phyloP scores from a whole-genome alignment of 2,113 vertebrate species.

The Eupsittula cactorum region DNA sequence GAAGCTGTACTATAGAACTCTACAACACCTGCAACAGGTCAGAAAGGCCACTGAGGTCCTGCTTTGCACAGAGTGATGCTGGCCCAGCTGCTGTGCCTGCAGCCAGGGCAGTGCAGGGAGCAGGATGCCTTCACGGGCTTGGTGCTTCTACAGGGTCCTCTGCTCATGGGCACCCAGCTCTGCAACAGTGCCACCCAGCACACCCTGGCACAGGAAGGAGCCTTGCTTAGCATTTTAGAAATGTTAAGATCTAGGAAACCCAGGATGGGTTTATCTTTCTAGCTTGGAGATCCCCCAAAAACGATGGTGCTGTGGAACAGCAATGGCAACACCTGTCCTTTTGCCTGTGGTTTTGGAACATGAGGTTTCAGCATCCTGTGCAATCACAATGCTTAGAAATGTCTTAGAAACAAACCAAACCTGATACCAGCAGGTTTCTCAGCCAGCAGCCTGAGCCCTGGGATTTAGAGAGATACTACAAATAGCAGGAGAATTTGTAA shows the following conservation, averaged over 20 bases:
- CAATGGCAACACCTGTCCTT: not conserved
- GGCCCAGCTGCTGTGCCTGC: not conserved
- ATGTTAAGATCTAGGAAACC: not conserved
- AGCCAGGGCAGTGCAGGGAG: not conserved
- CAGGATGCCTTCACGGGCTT: not conserved
- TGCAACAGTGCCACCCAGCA: not conserved
- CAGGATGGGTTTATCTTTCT: not conserved
- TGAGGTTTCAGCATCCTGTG: not conserved
- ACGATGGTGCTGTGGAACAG: not conserved
- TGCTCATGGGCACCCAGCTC: not conserved
- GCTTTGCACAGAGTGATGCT: not conserved
- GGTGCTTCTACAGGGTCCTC: not conserved
- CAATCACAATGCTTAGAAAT: not conserved
- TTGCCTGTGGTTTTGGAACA: not conserved
- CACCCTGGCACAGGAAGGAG: rapidly evolving
- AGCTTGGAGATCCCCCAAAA: not conserved
- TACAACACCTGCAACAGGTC: not conserved
- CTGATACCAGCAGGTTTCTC: not conserved
- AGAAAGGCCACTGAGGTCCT: not conserved
- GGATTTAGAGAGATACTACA: not conserved
- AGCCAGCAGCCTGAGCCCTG: not conserved
- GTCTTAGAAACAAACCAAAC: not conserved
- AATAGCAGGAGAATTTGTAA: not conserved
- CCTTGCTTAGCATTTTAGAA: not conserved
- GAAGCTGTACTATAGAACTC: not conserved